Base-by-base conservation (phyloP, 2,888 invertebrate genomes). In the Dione vanillae region DNA sequence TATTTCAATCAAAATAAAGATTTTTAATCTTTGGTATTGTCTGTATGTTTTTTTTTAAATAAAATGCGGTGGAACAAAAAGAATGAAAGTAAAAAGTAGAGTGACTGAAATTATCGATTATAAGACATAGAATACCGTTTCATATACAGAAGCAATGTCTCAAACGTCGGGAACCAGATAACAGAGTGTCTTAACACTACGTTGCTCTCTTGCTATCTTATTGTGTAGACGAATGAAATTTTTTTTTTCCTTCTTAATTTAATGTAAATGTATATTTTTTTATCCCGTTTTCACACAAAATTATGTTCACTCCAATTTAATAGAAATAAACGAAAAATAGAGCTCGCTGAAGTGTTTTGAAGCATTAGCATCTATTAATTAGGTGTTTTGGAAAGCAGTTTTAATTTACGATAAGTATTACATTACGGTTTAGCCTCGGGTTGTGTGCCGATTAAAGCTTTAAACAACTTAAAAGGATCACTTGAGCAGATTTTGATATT, bases 361-460 rank as follows among this genome's bases (percentile, higher is more conserved):
- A 61, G 71, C 73, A 73, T 73, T 75, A 76, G 74, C 69, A 67
- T 62, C 52, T 72, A 69, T 74, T 76, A 76, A 76, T 75, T 76
- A 76, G 74, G 68, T 72, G 69, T 74, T 73, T 75, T 71, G 70
- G 72, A 73, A 16, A 56, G 73, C 68, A 43, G 47, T 64, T 72
- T 70, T 69, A 67, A 65, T 67, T 65, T 67, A 67, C 65, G 35
- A 65, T 59, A 20, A 68, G 74, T 72, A 72, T 74, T 49, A 59
- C 37, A 41, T 74, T 74, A 59, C 73, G 8, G n/a, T 51, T 37
- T 19, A 37, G 27, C 35, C 47, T 56, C 43, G 54, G 11, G 45
- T 12, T 14, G n/a, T 20, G 35, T n/a, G 27, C 27, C 27, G 27
- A 27, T 27, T 27, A 27, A 27, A 27, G 27, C 27, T 27, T 27